Percentiles rank a stretch among this genome's conserved stretches.
phyloP scores from a whole-genome alignment of 2,888 invertebrate species.

The Mimas tiliae region DNA sequence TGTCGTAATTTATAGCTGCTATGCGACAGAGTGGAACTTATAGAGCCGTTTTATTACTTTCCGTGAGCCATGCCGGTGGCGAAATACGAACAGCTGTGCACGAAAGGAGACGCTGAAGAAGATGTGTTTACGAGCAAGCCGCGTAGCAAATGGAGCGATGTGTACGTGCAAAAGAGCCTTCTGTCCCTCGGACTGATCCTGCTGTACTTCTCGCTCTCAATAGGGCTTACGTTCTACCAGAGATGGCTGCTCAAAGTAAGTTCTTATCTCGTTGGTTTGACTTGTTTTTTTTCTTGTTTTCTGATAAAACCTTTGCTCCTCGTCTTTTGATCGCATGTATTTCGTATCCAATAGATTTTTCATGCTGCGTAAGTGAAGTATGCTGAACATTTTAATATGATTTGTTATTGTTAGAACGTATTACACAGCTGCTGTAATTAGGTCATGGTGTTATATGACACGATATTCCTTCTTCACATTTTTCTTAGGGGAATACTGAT shows the following conservation, averaged over 20 bases:
- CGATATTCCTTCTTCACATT: too few species aligned
- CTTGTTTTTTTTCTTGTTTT: slow-evolving; percentile 33
- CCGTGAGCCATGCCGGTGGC: slow-evolving; percentile 66
- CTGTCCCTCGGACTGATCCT: slow-evolving; percentile 86
- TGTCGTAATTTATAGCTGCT: slow-evolving; percentile 45
- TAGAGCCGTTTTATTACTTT: slow-evolving; percentile 45
- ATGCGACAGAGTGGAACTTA: slow-evolving; percentile 57
- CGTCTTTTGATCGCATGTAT: slow-evolving; percentile 22
- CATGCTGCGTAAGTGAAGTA: neutral
- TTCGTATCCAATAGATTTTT: neutral
- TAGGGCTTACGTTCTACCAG: slow-evolving; percentile 98
- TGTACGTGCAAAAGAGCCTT: slow-evolving; percentile 70
- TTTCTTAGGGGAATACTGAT: too few species aligned
- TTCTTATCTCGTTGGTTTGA: slow-evolving; percentile 21
- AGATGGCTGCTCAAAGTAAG: slow-evolving; percentile 94
- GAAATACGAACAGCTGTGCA: slow-evolving; percentile 80
- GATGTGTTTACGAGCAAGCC: slow-evolving; percentile 69
- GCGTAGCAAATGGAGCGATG: slow-evolving; percentile 68
- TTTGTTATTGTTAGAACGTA: neutral
- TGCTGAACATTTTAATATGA: too few species aligned
- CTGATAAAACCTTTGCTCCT: neutral
- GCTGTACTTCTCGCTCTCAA: slow-evolving; percentile 95
- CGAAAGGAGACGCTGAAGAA: slow-evolving; percentile 68
- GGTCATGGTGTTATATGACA: too few species aligned
- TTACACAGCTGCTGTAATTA: neutral